These are phyloP conservation scores for Cochlearius cochlearius DNA, from an alignment of 2,113 vertebrate species.

Conservation along the genomic window DNA sequence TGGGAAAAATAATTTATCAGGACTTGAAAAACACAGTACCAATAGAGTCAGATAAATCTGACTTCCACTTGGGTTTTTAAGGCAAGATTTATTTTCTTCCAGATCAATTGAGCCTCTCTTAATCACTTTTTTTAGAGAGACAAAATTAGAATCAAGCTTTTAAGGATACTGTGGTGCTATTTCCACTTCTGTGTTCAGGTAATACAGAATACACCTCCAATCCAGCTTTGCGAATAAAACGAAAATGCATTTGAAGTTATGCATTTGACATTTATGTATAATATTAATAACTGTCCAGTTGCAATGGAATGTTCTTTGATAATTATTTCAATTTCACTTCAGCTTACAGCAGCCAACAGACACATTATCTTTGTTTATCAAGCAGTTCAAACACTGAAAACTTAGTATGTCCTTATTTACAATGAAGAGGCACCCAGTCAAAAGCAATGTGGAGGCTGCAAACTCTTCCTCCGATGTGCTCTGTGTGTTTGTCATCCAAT, in stretches of 20 bases:
- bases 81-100: background rate
- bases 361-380: background rate
- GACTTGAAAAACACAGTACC: background rate
- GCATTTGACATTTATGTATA: background rate
- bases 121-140: background rate
- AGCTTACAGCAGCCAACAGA: background rate
- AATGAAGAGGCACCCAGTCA: background rate
- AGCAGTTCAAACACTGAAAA: background rate
- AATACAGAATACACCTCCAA: background rate
- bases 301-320: background rate
- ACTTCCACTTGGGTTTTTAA: background rate
- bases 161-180: background rate
- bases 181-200: background rate
- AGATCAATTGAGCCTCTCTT: background rate
- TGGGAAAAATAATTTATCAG: slow-evolving; percentile 6
- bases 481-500: background rate
- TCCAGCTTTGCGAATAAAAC: background rate
- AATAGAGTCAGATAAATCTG: background rate
- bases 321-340: background rate
- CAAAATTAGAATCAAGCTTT: background rate
- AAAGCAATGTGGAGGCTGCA: background rate
- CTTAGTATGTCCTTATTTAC: background rate
- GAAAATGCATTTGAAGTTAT: background rate
- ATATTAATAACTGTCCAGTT: background rate
- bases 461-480: background rate